Evolutionary conservation across 2,113 vertebrate genomes (phyloP).

Genomic region (Chloropsis cyanopogon): DNA sequence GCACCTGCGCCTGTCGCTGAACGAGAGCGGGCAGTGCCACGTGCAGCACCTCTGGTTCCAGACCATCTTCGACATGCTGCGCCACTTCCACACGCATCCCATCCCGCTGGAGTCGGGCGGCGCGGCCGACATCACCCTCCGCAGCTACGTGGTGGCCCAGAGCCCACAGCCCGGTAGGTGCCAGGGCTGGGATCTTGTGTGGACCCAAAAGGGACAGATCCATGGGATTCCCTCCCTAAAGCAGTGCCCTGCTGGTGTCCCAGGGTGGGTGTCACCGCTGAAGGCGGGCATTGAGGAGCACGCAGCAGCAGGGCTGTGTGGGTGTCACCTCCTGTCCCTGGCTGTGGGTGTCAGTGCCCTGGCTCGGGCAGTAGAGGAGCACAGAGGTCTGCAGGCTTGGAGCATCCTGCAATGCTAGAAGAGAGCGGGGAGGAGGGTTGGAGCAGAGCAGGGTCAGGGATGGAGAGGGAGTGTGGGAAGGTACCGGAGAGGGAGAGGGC

Average conservation of each 20-base stretch:
- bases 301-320: fast-evolving
- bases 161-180: conserved; percentile 76
- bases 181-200: fast-evolving
- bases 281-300: neutral
- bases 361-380: neutral
- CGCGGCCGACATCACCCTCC: conserved; percentile 91
- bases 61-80: conserved; percentile 93
- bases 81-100: conserved; percentile 95
- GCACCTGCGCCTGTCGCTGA: conserved; percentile 95
- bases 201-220: neutral
- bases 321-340: neutral
- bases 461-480: neutral
- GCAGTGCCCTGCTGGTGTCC: neutral
- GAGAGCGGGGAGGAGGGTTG: neutral
- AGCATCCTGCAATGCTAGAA: neutral
- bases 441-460: neutral
- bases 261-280: fast-evolving
- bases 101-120: conserved; percentile 96
- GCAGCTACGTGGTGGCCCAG: conserved; percentile 89
- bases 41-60: conserved; percentile 99
- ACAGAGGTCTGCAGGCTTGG: fast-evolving
- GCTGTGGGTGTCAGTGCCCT: neutral
- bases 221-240: neutral
- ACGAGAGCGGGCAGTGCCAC: conserved; percentile 92
- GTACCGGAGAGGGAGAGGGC: neutral